Percentiles rank a stretch among this genome's conserved stretches.
Conservation (phyloP, 35 echinoderm and acorn worm species). For the Chiridota heheva region DNA sequence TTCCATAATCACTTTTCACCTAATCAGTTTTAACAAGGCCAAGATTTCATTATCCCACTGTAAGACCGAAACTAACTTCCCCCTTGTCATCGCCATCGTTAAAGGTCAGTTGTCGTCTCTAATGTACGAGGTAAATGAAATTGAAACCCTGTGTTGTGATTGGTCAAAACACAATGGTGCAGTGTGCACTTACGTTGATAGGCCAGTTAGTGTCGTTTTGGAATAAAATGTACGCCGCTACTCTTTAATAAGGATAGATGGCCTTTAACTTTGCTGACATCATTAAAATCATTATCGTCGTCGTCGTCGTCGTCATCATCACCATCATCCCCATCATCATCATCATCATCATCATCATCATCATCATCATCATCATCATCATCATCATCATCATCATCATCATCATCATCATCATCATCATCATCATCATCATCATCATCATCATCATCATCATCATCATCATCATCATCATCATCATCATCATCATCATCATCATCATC, state of each 20-base stretch:
- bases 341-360: slow-evolving; percentile 24
- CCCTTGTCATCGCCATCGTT: too few relatives aligned
- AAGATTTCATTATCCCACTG: not conserved
- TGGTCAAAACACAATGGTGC: too few relatives aligned
- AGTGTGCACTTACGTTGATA: too few relatives aligned
- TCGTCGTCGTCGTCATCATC: not conserved
- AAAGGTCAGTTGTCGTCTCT: too few relatives aligned
- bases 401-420: slow-evolving; percentile 10
- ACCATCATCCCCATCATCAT: too few relatives aligned
- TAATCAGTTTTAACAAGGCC: not conserved
- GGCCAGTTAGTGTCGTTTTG: too few relatives aligned
- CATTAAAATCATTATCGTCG: not conserved
- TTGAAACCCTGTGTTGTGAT: too few relatives aligned
- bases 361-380: slow-evolving; percentile 23
- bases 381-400: slow-evolving; percentile 9
- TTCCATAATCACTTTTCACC: not conserved
- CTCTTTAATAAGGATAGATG: not conserved
- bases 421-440: not conserved
- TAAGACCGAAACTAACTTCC: not conserved
- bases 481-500: not conserved
- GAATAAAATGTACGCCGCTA: too few relatives aligned
- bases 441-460: not conserved
- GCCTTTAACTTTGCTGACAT: not conserved
- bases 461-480: not conserved
- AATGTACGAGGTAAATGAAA: too few relatives aligned